Evolutionary conservation across 2,113 vertebrate genomes (phyloP).

Genomic region (Alexandromys fortis): DNA sequence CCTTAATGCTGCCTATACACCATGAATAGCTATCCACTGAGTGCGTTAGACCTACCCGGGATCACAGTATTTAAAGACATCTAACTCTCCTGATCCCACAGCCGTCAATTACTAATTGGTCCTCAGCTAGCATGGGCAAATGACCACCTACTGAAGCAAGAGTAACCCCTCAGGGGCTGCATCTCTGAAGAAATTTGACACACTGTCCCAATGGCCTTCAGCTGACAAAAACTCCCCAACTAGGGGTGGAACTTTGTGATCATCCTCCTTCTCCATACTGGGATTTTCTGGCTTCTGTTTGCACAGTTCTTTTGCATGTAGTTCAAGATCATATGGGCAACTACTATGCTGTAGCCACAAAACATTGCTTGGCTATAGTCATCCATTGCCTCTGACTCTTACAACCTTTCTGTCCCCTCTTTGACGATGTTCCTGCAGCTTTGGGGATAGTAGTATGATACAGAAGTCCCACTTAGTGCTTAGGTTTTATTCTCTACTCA

Average conservation of each 20-base stretch:
- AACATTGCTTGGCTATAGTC: background rate
- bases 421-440: background rate
- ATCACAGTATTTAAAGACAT: background rate
- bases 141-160: background rate
- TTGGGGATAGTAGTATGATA: background rate
- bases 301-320: background rate
- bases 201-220: background rate
- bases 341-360: background rate
- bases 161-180: background rate
- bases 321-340: background rate
- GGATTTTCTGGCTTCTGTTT: background rate
- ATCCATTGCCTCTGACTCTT: background rate
- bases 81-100: background rate
- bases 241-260: background rate
- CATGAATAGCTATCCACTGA: fast-evolving
- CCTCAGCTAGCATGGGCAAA: background rate
- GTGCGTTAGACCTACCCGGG: background rate
- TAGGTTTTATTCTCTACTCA: background rate
- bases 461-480: background rate
- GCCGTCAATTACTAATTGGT: background rate
- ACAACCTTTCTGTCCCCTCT: background rate
- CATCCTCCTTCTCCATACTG: background rate
- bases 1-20: background rate
- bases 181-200: background rate
- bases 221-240: background rate